Evolutionary conservation across 2,113 vertebrate genomes (phyloP).

Genomic region (Phocoena phocoena): DNA sequence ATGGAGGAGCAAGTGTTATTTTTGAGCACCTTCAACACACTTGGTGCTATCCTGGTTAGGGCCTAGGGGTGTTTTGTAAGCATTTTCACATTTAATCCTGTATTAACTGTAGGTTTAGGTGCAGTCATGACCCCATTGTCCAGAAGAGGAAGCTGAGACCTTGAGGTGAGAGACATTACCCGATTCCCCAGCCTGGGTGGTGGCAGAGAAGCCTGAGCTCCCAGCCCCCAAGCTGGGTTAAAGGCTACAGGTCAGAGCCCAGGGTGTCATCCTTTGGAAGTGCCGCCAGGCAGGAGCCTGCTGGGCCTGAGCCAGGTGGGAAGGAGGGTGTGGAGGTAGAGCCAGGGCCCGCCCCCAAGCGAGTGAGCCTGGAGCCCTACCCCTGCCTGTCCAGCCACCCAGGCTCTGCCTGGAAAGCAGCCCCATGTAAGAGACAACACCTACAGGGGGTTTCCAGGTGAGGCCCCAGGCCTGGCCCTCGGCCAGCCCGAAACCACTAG

Average conservation of each 20-base stretch:
- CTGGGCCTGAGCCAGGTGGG: background rate
- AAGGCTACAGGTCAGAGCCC: background rate
- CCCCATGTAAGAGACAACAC: background rate
- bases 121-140: background rate
- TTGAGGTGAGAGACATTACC: background rate
- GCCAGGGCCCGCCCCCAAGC: background rate
- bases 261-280: background rate
- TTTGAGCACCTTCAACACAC: background rate
- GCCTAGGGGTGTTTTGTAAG: background rate
- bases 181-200: background rate
- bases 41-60: background rate
- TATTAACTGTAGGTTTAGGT: background rate
- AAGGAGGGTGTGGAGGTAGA: background rate
- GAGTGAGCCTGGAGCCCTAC: background rate
- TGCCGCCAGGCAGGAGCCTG: background rate
- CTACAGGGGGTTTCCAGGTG: constrained; percentile 6
- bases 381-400: background rate
- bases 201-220: background rate
- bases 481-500: background rate
- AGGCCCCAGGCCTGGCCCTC: background rate
- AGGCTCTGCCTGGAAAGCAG: background rate
- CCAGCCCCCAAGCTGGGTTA: background rate
- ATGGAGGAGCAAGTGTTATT: background rate
- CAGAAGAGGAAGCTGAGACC: background rate
- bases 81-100: background rate